Evolutionary conservation across 2,113 vertebrate genomes (phyloP).

Genomic region (Guaruba guarouba): DNA sequence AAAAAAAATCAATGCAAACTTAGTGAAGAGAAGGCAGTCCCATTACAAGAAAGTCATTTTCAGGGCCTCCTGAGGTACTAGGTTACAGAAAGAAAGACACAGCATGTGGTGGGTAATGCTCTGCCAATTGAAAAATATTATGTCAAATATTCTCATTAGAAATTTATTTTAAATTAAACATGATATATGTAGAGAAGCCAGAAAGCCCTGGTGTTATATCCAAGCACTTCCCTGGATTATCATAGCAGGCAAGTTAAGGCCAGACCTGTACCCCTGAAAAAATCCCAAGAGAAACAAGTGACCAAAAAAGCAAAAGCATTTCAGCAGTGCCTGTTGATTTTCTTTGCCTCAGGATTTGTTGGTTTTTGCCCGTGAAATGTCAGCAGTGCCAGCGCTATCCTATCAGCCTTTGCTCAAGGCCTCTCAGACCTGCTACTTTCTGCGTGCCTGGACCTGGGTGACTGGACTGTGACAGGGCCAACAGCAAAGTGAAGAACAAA

Average conservation of each 20-base stretch:
- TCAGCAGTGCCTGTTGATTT: not conserved
- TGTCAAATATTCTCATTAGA: not conserved
- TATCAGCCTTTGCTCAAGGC: fast-evolving
- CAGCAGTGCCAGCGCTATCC: not conserved
- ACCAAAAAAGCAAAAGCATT: not conserved
- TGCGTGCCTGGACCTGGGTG: not conserved
- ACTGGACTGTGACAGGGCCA: fast-evolving
- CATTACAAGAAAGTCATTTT: not conserved
- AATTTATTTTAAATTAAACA: not conserved
- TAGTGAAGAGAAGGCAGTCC: not conserved
- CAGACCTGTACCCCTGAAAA: not conserved
- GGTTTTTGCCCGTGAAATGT: not conserved
- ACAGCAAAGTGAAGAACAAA: not conserved
- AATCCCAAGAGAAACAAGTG: not conserved
- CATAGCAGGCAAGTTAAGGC: not conserved
- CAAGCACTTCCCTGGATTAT: not conserved
- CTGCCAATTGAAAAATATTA: not conserved
- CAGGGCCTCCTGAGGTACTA: not conserved
- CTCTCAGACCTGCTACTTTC: not conserved
- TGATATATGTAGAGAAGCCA: not conserved
- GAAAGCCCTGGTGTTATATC: not conserved
- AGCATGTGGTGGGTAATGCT: not conserved
- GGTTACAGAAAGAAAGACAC: not conserved
- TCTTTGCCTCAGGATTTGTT: not conserved
- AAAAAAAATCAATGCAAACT: conserved; percentile 45